phyloP scores from a whole-genome alignment of 1,140 invertebrate species.

The Sipha flava region DNA sequence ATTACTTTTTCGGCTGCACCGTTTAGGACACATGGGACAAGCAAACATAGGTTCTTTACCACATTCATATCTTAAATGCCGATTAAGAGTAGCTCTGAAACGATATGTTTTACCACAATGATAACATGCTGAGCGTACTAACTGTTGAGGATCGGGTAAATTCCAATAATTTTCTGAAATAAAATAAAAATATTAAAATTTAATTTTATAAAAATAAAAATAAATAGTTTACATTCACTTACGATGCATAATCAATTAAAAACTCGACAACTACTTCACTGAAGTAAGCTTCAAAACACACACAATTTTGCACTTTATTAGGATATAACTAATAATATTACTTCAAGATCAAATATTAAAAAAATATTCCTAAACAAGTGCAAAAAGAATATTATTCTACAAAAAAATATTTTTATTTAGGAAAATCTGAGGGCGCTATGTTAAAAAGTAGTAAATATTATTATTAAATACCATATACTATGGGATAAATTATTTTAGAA shows the following conservation, averaged over 20 bases:
- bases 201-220: background rate
- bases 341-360: background rate
- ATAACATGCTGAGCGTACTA: slow-evolving; percentile 18
- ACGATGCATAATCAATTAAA: slow-evolving; percentile 1
- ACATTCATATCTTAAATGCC: slow-evolving; percentile 45
- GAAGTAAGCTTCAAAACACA: slow-evolving; percentile 11
- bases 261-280: slow-evolving; percentile 17
- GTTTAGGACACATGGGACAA: slow-evolving; percentile 37
- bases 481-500: background rate
- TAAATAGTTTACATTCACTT: background rate
- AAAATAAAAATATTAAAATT: background rate
- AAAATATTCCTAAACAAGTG: background rate
- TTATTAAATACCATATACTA: background rate
- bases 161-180: slow-evolving; percentile 23
- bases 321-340: background rate
- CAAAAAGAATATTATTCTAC: slow-evolving; percentile 5
- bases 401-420: background rate
- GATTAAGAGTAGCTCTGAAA: slow-evolving; percentile 38
- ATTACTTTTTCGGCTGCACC: slow-evolving; percentile 26
- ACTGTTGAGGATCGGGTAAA: background rate
- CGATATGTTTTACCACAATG: slow-evolving; percentile 29
- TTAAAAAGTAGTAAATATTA: background rate
- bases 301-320: slow-evolving; percentile 5
- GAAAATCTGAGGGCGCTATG: background rate
- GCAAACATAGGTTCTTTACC: slow-evolving; percentile 41